Evolutionary conservation across 2,797 vertebrate species (phyloP), one percentile per base, ranked within the genome.

Genomic region (Valencia hispanica): DNA sequence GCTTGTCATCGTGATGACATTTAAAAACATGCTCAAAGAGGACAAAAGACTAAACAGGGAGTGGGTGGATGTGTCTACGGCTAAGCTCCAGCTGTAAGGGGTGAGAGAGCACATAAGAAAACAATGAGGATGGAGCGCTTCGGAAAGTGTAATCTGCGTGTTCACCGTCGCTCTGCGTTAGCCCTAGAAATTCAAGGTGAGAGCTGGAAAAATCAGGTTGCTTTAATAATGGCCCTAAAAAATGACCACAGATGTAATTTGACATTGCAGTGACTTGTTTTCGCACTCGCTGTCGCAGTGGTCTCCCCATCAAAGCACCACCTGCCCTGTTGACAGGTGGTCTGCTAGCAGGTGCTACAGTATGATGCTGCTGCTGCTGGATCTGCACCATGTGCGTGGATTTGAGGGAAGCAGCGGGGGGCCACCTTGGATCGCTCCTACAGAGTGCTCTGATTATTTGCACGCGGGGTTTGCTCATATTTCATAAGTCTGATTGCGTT

Each of bases 1-100:
- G 87, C 92, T 93, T 93, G 93, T 93, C 93, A 94, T 95, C 88
- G 65, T 81, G 78, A 74, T 93, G 92, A 94, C 93, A 91, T 93
- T 93, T 92, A 89, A 94, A 96, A 93, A 93, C 90, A 92, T 88
- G 88, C 81, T 93, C 78, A 82, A 73, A 65, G 90, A 91, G 87
- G 92, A 93, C 91, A 91, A 91, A 93, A 88, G 88, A 89, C 90
- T 77, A 89, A 93, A 92, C 86, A 90, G 71, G 20, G 88, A 91
- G 92, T 86, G 86, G 91, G 90, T 84, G 92, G 91, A 91, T 94
- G 91, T 92, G 85, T 91, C 89, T 79, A 2, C 51, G 41, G 89
- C 89, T 91, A 89, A 94, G 85, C 90, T 89, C 73, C 88, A 83
- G 81, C 90, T 91, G 87, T 81, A 86, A 43, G n/a, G 88, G 88